A percentile compares a stretch with the other conserved stretches of the same genome.
Evolutionary conservation across 1,140 invertebrate species (phyloP).

Genomic region (Neodiprion pinetum): DNA sequence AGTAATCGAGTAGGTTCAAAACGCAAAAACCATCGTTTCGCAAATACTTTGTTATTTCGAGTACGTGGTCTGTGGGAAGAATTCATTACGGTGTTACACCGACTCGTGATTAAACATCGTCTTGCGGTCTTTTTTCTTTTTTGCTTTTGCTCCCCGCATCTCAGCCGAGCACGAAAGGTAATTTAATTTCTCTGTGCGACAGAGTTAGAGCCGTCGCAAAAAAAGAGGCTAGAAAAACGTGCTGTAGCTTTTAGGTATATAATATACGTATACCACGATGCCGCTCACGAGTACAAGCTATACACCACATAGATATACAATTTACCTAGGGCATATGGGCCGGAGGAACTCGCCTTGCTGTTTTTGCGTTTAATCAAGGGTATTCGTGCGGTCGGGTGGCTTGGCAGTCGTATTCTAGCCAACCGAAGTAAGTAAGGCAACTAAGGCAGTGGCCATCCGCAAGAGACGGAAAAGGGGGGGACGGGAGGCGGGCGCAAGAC

Average conservation of each 20-base stretch:
- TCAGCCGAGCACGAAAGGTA: background rate
- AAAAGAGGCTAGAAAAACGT: background rate
- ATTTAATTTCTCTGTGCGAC: conserved; percentile 5
- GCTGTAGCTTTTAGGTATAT: background rate
- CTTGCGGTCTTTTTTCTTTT: no score
- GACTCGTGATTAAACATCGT: no score
- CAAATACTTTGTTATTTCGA: no score
- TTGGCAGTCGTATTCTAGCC: conserved; percentile 38
- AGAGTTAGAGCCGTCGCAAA: background rate
- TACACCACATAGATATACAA: background rate
- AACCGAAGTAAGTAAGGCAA: conserved; percentile 18
- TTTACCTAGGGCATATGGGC: background rate
- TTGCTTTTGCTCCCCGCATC: no score
- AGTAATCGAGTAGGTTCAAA: no score
- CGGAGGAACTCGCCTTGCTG: background rate
- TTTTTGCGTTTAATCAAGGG: conserved; percentile 57
- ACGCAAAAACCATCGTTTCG: no score
- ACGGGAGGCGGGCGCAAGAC: no score
- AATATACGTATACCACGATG: no score
- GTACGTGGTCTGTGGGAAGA: no score
- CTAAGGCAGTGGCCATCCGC: conserved; percentile 9
- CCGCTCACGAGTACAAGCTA: no score
- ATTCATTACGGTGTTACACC: no score
- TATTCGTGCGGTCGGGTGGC: conserved; percentile 51
- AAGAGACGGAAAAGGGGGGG: background rate